Evolutionary conservation across 2,113 vertebrate genomes (phyloP).

Genomic region (Rhinoderma darwinii): DNA sequence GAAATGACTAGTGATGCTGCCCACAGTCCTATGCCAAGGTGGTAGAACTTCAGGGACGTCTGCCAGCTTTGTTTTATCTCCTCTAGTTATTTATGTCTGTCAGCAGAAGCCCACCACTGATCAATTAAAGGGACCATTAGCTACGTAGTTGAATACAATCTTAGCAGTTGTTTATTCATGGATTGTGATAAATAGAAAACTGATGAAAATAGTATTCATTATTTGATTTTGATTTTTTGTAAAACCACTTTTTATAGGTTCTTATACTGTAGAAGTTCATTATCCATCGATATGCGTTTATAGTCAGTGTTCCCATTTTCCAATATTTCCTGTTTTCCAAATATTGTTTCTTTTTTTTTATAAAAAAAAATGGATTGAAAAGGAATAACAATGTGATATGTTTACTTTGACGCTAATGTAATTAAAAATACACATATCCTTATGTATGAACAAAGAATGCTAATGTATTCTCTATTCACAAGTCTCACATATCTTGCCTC

Average conservation of each 20-base stretch:
- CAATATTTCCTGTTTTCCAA: background rate
- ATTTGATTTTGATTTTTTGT: background rate
- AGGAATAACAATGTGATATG: background rate
- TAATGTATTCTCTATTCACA: background rate
- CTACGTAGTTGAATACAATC: background rate
- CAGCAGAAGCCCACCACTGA: background rate
- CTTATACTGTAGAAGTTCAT: no score
- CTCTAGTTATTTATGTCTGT: background rate
- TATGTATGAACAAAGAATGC: background rate
- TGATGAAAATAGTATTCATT: background rate
- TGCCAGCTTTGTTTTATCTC: background rate
- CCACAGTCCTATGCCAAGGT: background rate
- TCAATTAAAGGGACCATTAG: background rate
- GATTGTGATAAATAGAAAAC: background rate
- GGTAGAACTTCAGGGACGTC: background rate
- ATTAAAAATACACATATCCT: background rate
- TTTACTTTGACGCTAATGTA: background rate
- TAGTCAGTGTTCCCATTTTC: no score
- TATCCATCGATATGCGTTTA: no score
- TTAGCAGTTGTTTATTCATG: background rate
- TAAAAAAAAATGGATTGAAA: background rate
- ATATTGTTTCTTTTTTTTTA: background rate
- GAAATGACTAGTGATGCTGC: background rate
- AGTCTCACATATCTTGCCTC: background rate
- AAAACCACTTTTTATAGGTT: background rate